A percentile compares a stretch with the other conserved stretches of the same genome.
These are phyloP conservation scores for Labrus mixtus DNA, from an alignment of 2,113 vertebrate genomes.

Conservation along the genomic window DNA sequence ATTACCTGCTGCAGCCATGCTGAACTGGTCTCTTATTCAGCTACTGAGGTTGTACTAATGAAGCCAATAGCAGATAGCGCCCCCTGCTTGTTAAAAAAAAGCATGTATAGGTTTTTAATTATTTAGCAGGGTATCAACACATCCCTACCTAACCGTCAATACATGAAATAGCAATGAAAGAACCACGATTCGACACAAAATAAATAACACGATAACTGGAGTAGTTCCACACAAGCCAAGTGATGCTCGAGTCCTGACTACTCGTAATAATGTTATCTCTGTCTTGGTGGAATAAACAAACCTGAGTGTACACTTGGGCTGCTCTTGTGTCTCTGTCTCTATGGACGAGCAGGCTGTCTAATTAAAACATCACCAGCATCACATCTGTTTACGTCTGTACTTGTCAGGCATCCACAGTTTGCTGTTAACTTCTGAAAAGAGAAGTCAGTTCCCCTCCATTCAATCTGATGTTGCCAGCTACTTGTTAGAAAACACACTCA, in stretches of 20 bases:
- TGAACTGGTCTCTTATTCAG: no score
- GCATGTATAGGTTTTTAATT: no score
- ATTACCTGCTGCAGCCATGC: no score
- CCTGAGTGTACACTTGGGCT: constrained; percentile 20
- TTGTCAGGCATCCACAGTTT: not conserved
- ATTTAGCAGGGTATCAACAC: no score
- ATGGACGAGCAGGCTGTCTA: constrained; percentile 21
- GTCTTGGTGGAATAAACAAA: constrained; percentile 55
- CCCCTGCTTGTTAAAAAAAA: no score
- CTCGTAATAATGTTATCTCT: constrained; percentile 23
- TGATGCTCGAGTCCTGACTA: constrained; percentile 13
- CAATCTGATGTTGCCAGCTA: not conserved
- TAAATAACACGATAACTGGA: not conserved
- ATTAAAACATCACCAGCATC: constrained; percentile 49
- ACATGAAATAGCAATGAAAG: not conserved
- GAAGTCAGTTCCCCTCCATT: not conserved
- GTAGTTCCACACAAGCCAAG: not conserved
- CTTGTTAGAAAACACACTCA: no score
- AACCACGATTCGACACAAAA: not conserved
- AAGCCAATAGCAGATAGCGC: no score
- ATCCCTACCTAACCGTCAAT: no score
- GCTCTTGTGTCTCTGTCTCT: constrained; percentile 15
- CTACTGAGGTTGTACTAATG: no score
- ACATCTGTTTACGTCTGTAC: constrained; percentile 9
- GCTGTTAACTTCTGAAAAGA: not conserved